A percentile compares a stretch with the other conserved stretches of the same genome.
Evolutionary conservation across 2,888 invertebrate genomes (phyloP).

Genomic region (Hyposoter didymator): DNA sequence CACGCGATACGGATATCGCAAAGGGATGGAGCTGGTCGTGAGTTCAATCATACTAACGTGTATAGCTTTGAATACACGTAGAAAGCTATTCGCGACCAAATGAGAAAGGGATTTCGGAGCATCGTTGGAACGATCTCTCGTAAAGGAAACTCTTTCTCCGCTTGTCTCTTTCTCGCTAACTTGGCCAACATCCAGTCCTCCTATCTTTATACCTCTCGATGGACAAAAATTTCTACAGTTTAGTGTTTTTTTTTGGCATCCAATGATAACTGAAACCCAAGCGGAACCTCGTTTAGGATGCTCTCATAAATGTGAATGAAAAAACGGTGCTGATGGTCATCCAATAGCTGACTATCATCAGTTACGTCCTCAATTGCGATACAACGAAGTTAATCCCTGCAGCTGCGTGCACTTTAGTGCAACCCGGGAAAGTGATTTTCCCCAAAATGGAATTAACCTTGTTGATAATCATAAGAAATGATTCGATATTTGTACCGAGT

Average conservation of each 20-base stretch:
- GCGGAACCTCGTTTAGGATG: conserved; percentile 45
- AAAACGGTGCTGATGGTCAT: conserved; percentile 62
- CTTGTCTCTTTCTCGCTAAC: conserved; percentile 20
- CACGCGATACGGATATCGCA: conserved; percentile 10
- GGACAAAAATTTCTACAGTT: conserved; percentile 64
- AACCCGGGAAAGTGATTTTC: not conserved
- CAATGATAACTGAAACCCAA: conserved; percentile 44
- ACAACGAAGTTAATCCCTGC: not conserved
- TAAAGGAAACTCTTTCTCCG: conserved; percentile 58
- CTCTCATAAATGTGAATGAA: conserved; percentile 67
- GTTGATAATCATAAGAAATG: not conserved
- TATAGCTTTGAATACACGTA: conserved; percentile 16
- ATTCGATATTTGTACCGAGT: not conserved
- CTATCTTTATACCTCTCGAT: conserved; percentile 6
- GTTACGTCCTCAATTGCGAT: not conserved
- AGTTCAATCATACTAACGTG: conserved; percentile 16
- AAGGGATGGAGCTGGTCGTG: conserved; percentile 31
- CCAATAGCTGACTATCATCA: not conserved
- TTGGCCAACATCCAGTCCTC: conserved; percentile 10
- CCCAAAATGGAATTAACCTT: not conserved
- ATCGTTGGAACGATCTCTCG: conserved; percentile 67
- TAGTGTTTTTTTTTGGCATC: conserved; percentile 68
- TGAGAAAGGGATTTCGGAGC: conserved; percentile 60
- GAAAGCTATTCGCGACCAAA: conserved; percentile 39
- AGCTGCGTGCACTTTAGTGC: not conserved